Base-by-base conservation (phyloP, 2,113 vertebrate species). In the Epinephelus moara region DNA sequence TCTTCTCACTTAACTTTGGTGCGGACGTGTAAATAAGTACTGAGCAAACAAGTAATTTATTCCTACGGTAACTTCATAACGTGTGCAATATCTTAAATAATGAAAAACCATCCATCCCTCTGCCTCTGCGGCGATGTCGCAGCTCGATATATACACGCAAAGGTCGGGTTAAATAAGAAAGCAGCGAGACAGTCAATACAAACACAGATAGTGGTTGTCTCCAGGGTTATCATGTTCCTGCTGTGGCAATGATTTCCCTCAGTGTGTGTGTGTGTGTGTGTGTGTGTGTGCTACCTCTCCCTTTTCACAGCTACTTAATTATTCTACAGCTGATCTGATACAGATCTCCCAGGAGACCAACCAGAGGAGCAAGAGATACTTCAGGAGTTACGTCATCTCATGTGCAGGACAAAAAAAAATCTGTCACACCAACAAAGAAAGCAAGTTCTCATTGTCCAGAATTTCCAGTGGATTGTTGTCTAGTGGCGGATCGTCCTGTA, bases 311-410 rank as follows among this genome's bases (percentile, higher is more conserved):
- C 60, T 37, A 76, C 55, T 55, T 85, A 33, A 82, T 82, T 81
- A 82, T 70, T 64, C 45, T 61, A 64, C 78, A 75, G 56, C 56
- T 74, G 66, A 87, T 83, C 72, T 63, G 42, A 82, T 13, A 23
- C 56, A 66, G 75, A 72, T 74, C 52, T 21, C 75, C 70, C 80
- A 9, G 6, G 75, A 55, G 77, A 81, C 71, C 50, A 0, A 17
- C 11, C 70, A 79, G 60, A 57, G 56, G 47, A 71, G 71, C 45
- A 9, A 55, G 63, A 68, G 59, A 70, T 56, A 40, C 69, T 57
- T 69, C 4, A 68, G 62, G 25, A 76, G 47, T 27, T 23, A 57
- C 74, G 17, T 56, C 45, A 55, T 69, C 37, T 55, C 18, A 19
- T 10, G 27, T 33, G 50, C 17, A 6, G 13, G 6, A 12, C 8